Percentiles rank a stretch among this genome's conserved stretches.
phyloP scores from a whole-genome alignment of 2,797 vertebrate species.

The Sardinella longiceps region DNA sequence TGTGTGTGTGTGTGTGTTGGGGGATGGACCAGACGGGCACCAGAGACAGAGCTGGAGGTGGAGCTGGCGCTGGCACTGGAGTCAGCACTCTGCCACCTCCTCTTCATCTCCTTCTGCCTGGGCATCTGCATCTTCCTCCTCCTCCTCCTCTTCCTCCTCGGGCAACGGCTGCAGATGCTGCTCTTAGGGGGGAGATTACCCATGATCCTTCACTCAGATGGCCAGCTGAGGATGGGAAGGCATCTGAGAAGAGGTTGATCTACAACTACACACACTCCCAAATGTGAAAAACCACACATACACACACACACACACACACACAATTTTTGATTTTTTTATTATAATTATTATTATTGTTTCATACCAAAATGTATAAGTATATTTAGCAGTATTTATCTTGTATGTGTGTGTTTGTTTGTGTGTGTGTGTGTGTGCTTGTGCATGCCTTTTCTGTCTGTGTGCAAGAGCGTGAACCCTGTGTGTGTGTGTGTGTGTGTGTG shows the following conservation, averaged over 20 bases:
- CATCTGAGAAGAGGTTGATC: neutral
- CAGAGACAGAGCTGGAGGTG: constrained; percentile 3
- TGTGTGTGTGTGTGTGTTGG: neutral
- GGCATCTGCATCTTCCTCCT: constrained; percentile 39
- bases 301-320: neutral
- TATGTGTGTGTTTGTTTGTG: neutral
- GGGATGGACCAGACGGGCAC: neutral
- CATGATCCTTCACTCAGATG: neutral
- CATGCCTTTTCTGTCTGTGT: neutral
- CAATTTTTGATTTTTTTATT: neutral
- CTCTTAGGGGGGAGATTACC: neutral
- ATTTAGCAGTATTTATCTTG: too few species aligned
- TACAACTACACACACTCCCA: neutral
- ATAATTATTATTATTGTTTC: too few species aligned
- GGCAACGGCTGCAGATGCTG: neutral
- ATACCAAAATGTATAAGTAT: neutral
- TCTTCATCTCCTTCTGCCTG: neutral
- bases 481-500: neutral
- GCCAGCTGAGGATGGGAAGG: neutral
- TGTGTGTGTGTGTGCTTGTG: neutral
- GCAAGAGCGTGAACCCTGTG: too few species aligned
- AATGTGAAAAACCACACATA: neutral
- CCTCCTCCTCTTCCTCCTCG: constrained; percentile 47
- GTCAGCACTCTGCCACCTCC: constrained; percentile 25
- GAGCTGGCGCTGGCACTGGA: neutral